Conservation (phyloP, 2,797 vertebrate genomes). For the Astyanax mexicanus region DNA sequence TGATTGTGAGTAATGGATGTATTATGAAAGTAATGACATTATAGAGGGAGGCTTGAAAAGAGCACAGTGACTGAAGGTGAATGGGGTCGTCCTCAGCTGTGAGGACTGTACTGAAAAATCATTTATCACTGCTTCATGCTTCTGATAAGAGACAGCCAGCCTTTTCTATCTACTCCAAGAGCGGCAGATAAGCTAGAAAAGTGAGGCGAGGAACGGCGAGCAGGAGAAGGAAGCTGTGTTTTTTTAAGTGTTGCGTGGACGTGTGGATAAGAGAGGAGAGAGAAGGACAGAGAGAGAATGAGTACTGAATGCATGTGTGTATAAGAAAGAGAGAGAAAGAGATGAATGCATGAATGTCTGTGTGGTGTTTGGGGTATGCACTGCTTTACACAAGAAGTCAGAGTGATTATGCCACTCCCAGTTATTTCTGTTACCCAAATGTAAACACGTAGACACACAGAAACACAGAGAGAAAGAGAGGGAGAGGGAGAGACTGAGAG, state of each 20-base stretch:
- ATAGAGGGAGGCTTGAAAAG: slow-evolving; percentile 56
- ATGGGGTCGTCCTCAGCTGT: slow-evolving; percentile 73
- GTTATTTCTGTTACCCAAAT: slow-evolving; percentile 48
- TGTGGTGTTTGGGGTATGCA: slow-evolving; percentile 63
- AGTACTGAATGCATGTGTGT: slow-evolving; percentile 27
- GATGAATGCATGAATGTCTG: slow-evolving; percentile 59
- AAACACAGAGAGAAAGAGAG: slow-evolving; percentile 9
- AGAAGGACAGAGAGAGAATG: slow-evolving; percentile 3
- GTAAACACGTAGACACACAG: slow-evolving; percentile 28
- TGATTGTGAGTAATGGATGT: slow-evolving; percentile 58
- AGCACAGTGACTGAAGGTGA: slow-evolving; percentile 72
- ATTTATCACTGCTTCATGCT: slow-evolving; percentile 74
- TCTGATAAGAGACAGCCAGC: slow-evolving; percentile 73
- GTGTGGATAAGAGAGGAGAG: not conserved
- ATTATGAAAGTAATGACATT: slow-evolving; percentile 52
- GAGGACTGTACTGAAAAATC: slow-evolving; percentile 68
- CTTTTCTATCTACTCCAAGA: slow-evolving; percentile 78
- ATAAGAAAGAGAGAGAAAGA: slow-evolving; percentile 23
- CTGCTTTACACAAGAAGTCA: slow-evolving; percentile 27
- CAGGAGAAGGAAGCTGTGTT: slow-evolving; percentile 22
- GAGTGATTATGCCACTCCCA: slow-evolving; percentile 44
- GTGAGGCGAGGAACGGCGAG: slow-evolving; percentile 48
- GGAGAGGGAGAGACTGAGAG: slow-evolving; percentile 10
- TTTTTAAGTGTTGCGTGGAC: slow-evolving; percentile 1
- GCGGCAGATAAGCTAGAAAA: slow-evolving; percentile 75